These are phyloP conservation scores for Pelochelys cantorii DNA, from an alignment of 2,797 vertebrate species.

Conservation along the genomic window DNA sequence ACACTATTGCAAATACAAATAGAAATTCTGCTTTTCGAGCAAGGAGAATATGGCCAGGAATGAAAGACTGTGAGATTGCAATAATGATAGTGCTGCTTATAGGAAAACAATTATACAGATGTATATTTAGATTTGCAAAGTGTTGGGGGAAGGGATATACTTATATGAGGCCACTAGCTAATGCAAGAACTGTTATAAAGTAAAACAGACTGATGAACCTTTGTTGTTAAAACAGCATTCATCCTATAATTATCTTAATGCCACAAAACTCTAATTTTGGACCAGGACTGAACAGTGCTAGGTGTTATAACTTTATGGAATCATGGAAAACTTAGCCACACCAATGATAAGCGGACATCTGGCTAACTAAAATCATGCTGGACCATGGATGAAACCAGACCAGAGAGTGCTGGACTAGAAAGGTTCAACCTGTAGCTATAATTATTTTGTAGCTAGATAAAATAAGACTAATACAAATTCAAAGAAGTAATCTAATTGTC, in stretches of 20 bases:
- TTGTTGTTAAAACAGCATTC: not conserved
- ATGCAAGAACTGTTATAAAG: too few relatives aligned
- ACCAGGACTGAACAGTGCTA: conserved; percentile 27
- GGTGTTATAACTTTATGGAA: not conserved
- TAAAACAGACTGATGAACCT: too few relatives aligned
- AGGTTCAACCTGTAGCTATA: too few relatives aligned
- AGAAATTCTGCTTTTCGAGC: not conserved
- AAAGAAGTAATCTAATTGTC: too few relatives aligned
- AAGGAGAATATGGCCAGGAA: not conserved
- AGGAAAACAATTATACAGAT: not conserved
- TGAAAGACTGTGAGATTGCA: not conserved
- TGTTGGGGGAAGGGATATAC: not conserved
- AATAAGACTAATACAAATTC: too few relatives aligned
- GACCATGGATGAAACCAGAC: too few relatives aligned
- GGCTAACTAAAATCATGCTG: too few relatives aligned
- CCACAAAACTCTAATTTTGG: not conserved
- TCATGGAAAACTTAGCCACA: too few relatives aligned
- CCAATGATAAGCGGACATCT: too few relatives aligned
- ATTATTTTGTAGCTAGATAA: too few relatives aligned
- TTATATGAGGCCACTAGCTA: not conserved
- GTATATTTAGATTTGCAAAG: conserved; percentile 5
- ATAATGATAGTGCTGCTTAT: not conserved
- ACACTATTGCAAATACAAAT: not conserved
- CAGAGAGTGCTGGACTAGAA: too few relatives aligned
- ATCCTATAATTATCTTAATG: not conserved